Evolutionary conservation across 2,797 vertebrate genomes (phyloP).

Genomic region (Betta splendens): DNA sequence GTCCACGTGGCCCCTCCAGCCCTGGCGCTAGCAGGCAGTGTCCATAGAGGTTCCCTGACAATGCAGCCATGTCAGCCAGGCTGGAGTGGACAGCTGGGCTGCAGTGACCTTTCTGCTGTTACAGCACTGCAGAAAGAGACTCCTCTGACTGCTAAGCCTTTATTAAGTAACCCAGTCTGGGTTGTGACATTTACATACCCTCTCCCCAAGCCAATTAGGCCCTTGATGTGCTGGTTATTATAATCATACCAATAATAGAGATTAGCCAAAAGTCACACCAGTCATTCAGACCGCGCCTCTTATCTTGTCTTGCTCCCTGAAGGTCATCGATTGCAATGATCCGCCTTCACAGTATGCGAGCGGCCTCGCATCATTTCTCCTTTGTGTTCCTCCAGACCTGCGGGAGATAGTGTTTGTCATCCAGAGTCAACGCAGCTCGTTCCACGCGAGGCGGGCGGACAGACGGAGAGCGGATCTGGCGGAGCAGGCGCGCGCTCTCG

Average conservation of each 20-base stretch:
- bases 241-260: constrained; percentile 59
- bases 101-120: constrained; percentile 47
- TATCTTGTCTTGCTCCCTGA: constrained; percentile 54
- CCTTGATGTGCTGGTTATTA: constrained; percentile 61
- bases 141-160: constrained; percentile 61
- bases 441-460: constrained; percentile 89
- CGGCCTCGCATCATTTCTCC: constrained; percentile 49
- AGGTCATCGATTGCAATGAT: constrained; percentile 65
- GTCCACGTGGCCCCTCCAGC: constrained; percentile 38
- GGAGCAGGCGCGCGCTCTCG: constrained; percentile 81
- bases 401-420: constrained; percentile 92
- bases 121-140: constrained; percentile 32
- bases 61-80: constrained; percentile 23
- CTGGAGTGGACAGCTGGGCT: constrained; percentile 53
- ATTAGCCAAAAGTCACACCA: constrained; percentile 62
- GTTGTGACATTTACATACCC: constrained; percentile 63
- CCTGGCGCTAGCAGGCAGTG: constrained; percentile 21
- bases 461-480: constrained; percentile 84
- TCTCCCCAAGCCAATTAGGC: constrained; percentile 60
- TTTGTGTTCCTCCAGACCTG: constrained; percentile 84
- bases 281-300: constrained; percentile 44
- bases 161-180: constrained; percentile 55
- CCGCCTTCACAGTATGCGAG: constrained; percentile 41
- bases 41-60: constrained; percentile 28
- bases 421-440: constrained; percentile 95